Evolutionary conservation across 2,888 invertebrate genomes (phyloP).

Genomic region (Stenichneumon culpator): DNA sequence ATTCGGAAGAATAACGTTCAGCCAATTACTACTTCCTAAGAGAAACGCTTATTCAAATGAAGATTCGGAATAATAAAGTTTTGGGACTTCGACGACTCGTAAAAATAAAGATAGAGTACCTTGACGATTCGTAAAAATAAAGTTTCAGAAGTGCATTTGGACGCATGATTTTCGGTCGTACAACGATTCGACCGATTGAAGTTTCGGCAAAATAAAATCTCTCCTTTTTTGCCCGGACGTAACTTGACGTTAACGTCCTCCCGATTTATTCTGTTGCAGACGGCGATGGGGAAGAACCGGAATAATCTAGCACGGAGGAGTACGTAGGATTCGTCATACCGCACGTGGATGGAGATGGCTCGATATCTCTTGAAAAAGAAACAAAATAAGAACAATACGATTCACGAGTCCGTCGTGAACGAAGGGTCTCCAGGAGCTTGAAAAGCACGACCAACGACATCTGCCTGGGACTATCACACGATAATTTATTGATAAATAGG

Average conservation of each 20-base stretch:
- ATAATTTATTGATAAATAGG: conserved; percentile 77
- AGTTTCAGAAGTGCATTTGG: too few relatives aligned
- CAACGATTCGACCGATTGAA: too few relatives aligned
- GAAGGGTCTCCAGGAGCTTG: conserved; percentile 52
- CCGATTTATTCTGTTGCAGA: conserved; percentile 67
- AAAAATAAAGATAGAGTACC: too few relatives aligned
- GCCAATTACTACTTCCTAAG: too few relatives aligned
- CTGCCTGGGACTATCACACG: conserved; percentile 75
- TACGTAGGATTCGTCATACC: conserved; percentile 54
- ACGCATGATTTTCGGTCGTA: too few relatives aligned
- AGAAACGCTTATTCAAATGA: too few relatives aligned
- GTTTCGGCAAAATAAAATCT: too few relatives aligned
- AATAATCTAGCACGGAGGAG: conserved; percentile 68
- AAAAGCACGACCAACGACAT: conserved; percentile 70
- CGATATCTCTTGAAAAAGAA: conserved; percentile 26
- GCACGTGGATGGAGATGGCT: conserved; percentile 36
- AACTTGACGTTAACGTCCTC: neutral
- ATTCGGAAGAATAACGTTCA: too few relatives aligned
- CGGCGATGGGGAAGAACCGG: conserved; percentile 79
- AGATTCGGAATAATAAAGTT: too few relatives aligned
- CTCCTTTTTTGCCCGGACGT: too few relatives aligned
- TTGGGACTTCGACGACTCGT: too few relatives aligned
- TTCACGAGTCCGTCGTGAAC: conserved; percentile 49
- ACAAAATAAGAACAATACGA: conserved; percentile 29
- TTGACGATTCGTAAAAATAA: too few relatives aligned